Evolutionary conservation across 2,888 invertebrate species (phyloP).

Genomic region (Philhelius pedissequus): DNA sequence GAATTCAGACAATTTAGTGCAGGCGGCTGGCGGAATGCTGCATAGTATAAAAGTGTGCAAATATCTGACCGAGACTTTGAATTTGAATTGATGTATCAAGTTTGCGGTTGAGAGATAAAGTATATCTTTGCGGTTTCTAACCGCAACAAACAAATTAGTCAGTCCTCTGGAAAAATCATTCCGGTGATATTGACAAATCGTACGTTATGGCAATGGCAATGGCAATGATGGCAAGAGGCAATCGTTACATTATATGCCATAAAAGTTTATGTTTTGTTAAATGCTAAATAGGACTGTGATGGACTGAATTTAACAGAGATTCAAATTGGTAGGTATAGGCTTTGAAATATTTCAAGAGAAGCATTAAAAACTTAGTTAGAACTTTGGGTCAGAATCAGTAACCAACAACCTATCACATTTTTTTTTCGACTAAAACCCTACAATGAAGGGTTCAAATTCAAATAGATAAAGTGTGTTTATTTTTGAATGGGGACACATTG

Average conservation of each 20-base stretch:
- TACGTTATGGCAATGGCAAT: no score
- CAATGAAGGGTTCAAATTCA: background rate
- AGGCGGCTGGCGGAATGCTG: background rate
- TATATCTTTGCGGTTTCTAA: conserved; percentile 15
- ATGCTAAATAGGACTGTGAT: background rate
- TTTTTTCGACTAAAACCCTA: background rate
- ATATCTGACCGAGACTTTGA: conserved; percentile 29
- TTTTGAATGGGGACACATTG: background rate
- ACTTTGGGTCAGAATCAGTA: background rate
- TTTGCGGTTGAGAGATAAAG: conserved; percentile 41
- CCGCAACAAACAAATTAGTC: conserved; percentile 42
- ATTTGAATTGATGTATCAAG: conserved; percentile 53
- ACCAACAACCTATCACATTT: background rate
- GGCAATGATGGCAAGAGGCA: no score
- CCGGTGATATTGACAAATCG: conserved; percentile 2
- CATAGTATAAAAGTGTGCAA: conserved; percentile 1
- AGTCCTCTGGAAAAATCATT: conserved; percentile 9
- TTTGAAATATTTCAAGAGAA: background rate
- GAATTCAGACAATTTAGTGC: background rate
- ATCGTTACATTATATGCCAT: background rate
- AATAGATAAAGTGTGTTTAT: background rate
- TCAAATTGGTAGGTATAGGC: background rate
- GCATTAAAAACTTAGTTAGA: background rate
- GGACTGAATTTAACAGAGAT: background rate
- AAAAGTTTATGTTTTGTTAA: background rate